Evolutionary conservation across 2,797 vertebrate genomes (phyloP).

Genomic region (Sebastes vulpes): DNA sequence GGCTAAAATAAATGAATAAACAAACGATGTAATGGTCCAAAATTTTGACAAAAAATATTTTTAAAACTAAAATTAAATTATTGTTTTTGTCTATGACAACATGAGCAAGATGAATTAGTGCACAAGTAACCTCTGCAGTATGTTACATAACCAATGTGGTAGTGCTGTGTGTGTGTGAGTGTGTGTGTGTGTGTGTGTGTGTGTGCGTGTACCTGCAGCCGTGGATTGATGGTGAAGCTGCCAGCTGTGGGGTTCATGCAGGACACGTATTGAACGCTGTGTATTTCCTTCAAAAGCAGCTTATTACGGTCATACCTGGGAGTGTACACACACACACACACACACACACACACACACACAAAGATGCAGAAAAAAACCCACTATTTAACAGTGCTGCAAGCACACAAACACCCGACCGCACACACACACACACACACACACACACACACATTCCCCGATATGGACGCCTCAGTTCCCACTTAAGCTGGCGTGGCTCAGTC

Average conservation of each 20-base stretch:
- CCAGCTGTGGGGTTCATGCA: slow-evolving; percentile 97
- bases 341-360: slow-evolving; percentile 5
- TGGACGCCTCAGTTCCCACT: slow-evolving; percentile 50
- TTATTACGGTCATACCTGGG: slow-evolving; percentile 95
- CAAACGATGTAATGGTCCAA: background rate
- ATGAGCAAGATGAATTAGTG: background rate
- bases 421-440: background rate
- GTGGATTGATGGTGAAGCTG: slow-evolving; percentile 97
- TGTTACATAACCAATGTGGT: slow-evolving; percentile 28
- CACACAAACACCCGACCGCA: slow-evolving; percentile 1
- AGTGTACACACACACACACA: background rate
- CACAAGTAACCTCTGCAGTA: slow-evolving; percentile 11
- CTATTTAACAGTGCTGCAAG: slow-evolving; percentile 39
- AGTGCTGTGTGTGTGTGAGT: background rate
- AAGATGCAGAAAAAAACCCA: background rate
- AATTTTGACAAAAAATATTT: background rate
- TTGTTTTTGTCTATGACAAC: background rate
- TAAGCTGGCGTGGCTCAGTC: slow-evolving; percentile 62
- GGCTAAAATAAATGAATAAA: background rate
- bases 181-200: slow-evolving; percentile 1
- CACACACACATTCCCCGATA: slow-evolving; percentile 16
- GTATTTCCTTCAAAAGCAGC: slow-evolving; percentile 93
- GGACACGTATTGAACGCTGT: slow-evolving; percentile 92
- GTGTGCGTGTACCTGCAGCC: slow-evolving; percentile 90
- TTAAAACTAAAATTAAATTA: too few relatives aligned